phyloP scores from a whole-genome alignment of 2,797 vertebrate genomes.

The Darevskia nairensis region DNA sequence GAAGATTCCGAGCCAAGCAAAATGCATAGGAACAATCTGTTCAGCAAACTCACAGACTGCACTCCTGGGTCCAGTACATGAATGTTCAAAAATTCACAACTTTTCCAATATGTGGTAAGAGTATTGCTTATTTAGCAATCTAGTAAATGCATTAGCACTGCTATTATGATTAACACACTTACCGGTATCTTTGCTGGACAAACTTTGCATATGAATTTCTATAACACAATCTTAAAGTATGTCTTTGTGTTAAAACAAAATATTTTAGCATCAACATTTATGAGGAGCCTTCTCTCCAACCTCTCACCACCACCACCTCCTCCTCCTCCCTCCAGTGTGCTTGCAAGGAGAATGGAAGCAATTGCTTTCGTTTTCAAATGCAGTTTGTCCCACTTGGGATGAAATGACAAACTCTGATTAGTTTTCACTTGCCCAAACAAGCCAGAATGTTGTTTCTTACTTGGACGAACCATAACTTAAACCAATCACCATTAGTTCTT shows the following conservation, averaged over 20 bases:
- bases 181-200: too few relatives aligned
- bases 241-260: not conserved
- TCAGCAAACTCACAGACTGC: not conserved
- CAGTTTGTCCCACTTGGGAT: not conserved
- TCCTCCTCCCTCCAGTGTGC: not conserved
- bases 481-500: too few relatives aligned
- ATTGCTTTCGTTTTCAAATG: not conserved
- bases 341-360: not conserved
- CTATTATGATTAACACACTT: not conserved
- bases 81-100: too few relatives aligned
- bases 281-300: not conserved
- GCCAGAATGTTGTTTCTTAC: too few relatives aligned
- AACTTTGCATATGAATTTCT: too few relatives aligned
- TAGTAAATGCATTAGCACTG: not conserved
- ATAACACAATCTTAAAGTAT: not conserved
- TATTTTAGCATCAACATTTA: not conserved
- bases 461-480: too few relatives aligned
- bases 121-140: not conserved
- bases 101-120: not conserved
- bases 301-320: too few relatives aligned
- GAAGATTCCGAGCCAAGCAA: not conserved
- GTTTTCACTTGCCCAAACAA: too few relatives aligned
- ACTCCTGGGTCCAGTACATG: not conserved
- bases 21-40: not conserved
- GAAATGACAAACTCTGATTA: too few relatives aligned